Conservation (phyloP, 35 echinoderm and acorn worm species). For the Ophiothrix spiculata region DNA sequence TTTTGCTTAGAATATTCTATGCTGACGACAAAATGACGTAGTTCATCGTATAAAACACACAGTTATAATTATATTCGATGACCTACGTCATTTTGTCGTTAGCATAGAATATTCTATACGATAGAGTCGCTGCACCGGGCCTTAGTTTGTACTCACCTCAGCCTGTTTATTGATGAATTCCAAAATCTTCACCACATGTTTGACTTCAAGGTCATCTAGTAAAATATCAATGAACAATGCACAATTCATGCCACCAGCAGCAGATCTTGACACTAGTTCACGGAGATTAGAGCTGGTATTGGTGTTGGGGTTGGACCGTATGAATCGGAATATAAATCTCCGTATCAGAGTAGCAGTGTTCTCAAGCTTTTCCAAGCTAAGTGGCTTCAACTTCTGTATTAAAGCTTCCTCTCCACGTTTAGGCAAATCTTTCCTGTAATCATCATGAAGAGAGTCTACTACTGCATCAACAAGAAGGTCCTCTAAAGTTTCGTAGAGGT, state of each 20-base stretch:
- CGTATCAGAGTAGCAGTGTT: neutral
- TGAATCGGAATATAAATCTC: neutral
- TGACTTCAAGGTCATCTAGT: slow-evolving; percentile 5
- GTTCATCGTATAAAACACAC: too few relatives aligned
- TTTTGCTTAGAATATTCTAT: too few relatives aligned
- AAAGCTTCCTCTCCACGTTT: neutral
- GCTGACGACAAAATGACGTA: too few relatives aligned
- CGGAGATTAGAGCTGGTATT: neutral
- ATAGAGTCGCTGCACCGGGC: too few relatives aligned
- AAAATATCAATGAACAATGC: neutral
- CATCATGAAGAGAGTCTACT: slow-evolving; percentile 1
- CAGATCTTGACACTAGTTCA: neutral
- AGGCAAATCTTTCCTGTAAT: slow-evolving; percentile 13
- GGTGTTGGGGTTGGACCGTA: neutral
- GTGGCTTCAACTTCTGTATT: neutral
- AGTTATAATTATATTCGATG: too few relatives aligned
- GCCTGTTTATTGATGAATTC: slow-evolving; percentile 8
- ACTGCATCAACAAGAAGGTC: slow-evolving; percentile 16
- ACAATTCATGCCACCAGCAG: neutral
- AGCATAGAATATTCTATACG: too few relatives aligned
- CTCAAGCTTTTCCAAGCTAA: neutral
- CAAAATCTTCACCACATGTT: slow-evolving; percentile 14
- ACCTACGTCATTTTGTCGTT: too few relatives aligned
- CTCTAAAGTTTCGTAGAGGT: slow-evolving; percentile 30
- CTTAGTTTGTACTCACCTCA: too few relatives aligned